phyloP scores from a whole-genome alignment of 1,140 invertebrate genomes.

The Muscidifurax raptorellus region DNA sequence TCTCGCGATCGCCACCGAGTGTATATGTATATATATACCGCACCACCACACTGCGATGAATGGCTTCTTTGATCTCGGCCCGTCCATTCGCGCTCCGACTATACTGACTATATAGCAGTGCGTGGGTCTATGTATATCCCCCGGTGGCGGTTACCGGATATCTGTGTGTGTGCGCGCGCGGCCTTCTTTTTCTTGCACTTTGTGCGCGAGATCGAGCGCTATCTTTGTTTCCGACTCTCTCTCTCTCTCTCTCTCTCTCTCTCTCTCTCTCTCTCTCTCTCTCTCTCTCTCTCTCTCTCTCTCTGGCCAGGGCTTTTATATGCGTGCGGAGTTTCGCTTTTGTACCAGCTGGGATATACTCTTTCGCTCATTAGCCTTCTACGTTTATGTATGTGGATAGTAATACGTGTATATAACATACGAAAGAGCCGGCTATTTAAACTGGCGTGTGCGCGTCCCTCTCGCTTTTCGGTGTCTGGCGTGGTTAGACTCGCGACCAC shows the following conservation, averaged over 20 bases:
- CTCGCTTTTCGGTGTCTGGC: no score
- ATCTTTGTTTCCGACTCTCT: conserved; percentile 13
- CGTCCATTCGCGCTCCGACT: conserved; percentile 57
- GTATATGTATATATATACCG: background rate
- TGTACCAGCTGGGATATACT: background rate
- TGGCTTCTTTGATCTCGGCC: conserved; percentile 68
- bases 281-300: background rate
- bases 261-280: background rate
- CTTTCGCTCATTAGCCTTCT: conserved; percentile 24
- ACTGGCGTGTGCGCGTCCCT: no score
- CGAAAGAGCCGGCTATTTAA: background rate
- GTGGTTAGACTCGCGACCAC: background rate
- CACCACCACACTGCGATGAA: conserved; percentile 59
- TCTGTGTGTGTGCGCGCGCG: conserved; percentile 11
- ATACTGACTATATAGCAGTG: conserved; percentile 52
- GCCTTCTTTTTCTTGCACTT: conserved; percentile 2
- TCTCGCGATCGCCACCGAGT: conserved; percentile 51
- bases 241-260: background rate
- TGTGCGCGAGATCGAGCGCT: background rate
- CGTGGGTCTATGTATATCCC: conserved; percentile 24
- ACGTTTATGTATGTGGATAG: background rate
- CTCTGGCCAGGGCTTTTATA: background rate
- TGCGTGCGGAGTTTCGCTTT: background rate
- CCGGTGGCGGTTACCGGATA: conserved; percentile 57
- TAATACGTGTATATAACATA: background rate